phyloP scores from a whole-genome alignment of 2,797 vertebrate genomes.

The Bothrops alternatus region DNA sequence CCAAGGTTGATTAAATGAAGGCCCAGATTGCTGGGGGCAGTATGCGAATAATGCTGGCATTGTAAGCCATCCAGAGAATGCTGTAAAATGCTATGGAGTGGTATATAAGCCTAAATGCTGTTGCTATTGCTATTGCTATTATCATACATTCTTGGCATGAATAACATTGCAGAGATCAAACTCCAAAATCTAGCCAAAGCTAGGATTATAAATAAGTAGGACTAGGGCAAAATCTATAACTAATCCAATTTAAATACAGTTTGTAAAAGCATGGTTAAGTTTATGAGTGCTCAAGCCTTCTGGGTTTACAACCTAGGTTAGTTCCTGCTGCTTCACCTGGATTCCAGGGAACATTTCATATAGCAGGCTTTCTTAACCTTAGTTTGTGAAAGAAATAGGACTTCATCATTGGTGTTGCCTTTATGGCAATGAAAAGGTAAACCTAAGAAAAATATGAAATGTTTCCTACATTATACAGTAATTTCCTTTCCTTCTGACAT shows the following conservation, averaged over 20 bases:
- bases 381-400: not conserved
- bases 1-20: not conserved
- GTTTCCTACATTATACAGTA: not conserved
- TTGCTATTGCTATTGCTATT: not conserved
- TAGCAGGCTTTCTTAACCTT: not conserved
- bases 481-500: not conserved
- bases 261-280: not conserved
- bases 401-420: not conserved
- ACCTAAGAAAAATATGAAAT: not conserved
- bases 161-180: not conserved
- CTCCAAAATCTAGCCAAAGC: not conserved
- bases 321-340: not conserved
- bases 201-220: not conserved
- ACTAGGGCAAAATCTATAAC: not conserved
- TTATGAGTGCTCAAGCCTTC: not conserved
- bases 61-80: not conserved
- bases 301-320: not conserved
- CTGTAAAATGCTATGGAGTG: too few relatives aligned
- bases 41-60: not conserved
- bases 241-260: not conserved
- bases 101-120: not conserved
- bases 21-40: not conserved
- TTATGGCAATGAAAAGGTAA: not conserved
- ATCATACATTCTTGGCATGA: not conserved
- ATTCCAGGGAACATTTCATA: not conserved